These are phyloP conservation scores for Clistopyga incitator DNA, from an alignment of 2,888 invertebrate species.

Conservation along the genomic window DNA sequence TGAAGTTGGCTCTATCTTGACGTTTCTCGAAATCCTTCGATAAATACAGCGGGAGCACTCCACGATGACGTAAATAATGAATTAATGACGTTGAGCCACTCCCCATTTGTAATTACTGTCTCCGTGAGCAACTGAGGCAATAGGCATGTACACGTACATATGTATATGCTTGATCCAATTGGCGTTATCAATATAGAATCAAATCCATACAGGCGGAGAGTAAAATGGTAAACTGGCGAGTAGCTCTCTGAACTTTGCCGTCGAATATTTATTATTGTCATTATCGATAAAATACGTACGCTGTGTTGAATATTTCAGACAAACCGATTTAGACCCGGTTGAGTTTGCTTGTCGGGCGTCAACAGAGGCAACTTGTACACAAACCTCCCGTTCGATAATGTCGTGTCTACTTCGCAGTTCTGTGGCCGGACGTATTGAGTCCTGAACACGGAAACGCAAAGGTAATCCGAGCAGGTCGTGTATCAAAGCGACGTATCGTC, in stretches of 20 bases:
- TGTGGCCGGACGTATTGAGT: conserved; percentile 1
- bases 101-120: conserved; percentile 3
- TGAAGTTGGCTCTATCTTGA: background rate
- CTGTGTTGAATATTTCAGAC: conserved; percentile 21
- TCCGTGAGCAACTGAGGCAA: background rate
- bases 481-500: conserved; percentile 59
- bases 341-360: background rate
- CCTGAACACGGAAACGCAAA: conserved; percentile 1
- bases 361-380: conserved; percentile 3
- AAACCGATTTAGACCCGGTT: background rate
- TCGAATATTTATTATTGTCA: conserved; percentile 1
- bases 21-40: conserved; percentile 4
- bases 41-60: background rate
- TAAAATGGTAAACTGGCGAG: background rate
- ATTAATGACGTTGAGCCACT: conserved; percentile 4
- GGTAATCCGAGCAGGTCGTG: conserved; percentile 42
- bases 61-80: conserved; percentile 1
- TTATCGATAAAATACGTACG: background rate
- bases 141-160: background rate
- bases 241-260: background rate
- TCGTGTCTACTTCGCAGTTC: background rate
- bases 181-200: background rate
- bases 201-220: background rate
- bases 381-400: conserved; percentile 3
- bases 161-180: background rate